Evolutionary conservation across 2,888 invertebrate genomes (phyloP).

Genomic region (Polymixis lichenea): DNA sequence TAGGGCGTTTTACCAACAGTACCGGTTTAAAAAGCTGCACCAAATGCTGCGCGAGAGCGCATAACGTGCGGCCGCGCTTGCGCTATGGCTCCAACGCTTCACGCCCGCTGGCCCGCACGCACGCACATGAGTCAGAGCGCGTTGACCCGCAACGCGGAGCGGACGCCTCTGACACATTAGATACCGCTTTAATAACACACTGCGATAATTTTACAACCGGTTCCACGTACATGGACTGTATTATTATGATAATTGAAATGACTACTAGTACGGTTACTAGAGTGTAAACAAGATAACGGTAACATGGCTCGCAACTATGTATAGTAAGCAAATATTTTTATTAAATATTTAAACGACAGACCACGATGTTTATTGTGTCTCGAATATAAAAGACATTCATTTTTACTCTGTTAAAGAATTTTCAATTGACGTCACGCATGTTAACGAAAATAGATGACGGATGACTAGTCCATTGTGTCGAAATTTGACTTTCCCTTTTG

Average conservation of each 20-base stretch:
- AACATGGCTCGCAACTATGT: slow-evolving; percentile 58
- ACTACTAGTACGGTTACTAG: slow-evolving; percentile 69
- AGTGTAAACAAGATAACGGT: slow-evolving; percentile 73
- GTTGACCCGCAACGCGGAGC: slow-evolving; percentile 80
- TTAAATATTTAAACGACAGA: slow-evolving; percentile 48
- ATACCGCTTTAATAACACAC: slow-evolving; percentile 67
- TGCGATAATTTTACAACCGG: slow-evolving; percentile 77
- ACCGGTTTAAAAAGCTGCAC: slow-evolving; percentile 67
- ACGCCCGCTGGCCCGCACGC: slow-evolving; percentile 39
- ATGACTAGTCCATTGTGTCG: slow-evolving; percentile 63
- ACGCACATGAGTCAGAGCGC: slow-evolving; percentile 78
- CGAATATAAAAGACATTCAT: slow-evolving; percentile 23
- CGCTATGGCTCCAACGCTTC: slow-evolving; percentile 53
- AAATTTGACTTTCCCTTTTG: slow-evolving; percentile 74
- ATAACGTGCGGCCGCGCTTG: slow-evolving; percentile 66
- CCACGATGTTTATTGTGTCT: slow-evolving; percentile 30
- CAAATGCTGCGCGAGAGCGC: slow-evolving; percentile 70
- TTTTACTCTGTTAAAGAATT: slow-evolving; percentile 34
- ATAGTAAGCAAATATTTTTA: slow-evolving; percentile 58
- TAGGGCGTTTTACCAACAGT: slow-evolving; percentile 49
- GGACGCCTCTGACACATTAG: slow-evolving; percentile 73
- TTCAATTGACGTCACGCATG: slow-evolving; percentile 52
- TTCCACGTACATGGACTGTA: slow-evolving; percentile 72
- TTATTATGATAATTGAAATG: slow-evolving; percentile 74
- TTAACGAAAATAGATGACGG: slow-evolving; percentile 43